A percentile compares a stretch with the other conserved stretches of the same genome.
phyloP scores from a whole-genome alignment of 2,888 invertebrate species.

The Embidobia sp. region DNA sequence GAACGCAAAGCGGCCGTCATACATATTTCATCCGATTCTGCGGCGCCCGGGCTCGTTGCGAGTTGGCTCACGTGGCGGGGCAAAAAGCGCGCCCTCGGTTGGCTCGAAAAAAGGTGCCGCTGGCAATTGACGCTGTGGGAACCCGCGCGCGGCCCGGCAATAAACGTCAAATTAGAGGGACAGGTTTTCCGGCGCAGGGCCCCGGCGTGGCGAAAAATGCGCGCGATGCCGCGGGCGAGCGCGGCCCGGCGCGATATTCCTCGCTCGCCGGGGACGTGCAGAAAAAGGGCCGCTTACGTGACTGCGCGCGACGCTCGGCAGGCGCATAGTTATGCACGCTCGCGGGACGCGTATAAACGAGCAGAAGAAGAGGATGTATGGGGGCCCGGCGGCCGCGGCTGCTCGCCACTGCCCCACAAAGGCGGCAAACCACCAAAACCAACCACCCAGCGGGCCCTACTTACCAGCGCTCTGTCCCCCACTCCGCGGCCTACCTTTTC shows the following conservation, averaged over 20 bases:
- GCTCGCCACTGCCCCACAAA: slow-evolving; percentile 78
- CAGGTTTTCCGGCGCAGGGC: slow-evolving; percentile 39
- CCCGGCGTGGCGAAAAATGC: slow-evolving; percentile 26
- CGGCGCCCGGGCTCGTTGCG: neutral
- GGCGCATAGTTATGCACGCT: slow-evolving; percentile 54
- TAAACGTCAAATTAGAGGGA: slow-evolving; percentile 57
- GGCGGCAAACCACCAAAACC: slow-evolving; percentile 77
- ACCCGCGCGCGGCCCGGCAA: slow-evolving; percentile 34
- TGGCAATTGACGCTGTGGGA: slow-evolving; percentile 29
- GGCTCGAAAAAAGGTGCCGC: slow-evolving; percentile 28
- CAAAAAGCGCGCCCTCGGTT: slow-evolving; percentile 19
- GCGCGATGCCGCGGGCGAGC: slow-evolving; percentile 10
- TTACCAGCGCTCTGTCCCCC: slow-evolving; percentile 73
- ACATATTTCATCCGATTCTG: slow-evolving; percentile 40
- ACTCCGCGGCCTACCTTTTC: slow-evolving; percentile 65
- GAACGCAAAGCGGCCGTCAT: slow-evolving; percentile 34
- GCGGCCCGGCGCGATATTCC: slow-evolving; percentile 27
- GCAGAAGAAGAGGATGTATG: slow-evolving; percentile 72
- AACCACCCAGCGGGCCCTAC: slow-evolving; percentile 76
- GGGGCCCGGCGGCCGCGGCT: slow-evolving; percentile 69
- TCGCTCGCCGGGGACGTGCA: neutral
- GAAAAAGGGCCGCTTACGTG: slow-evolving; percentile 23
- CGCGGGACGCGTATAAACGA: slow-evolving; percentile 58
- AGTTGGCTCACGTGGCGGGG: slow-evolving; percentile 30
- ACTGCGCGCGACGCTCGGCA: slow-evolving; percentile 50